Evolutionary conservation across 1,140 invertebrate genomes (phyloP), one percentile per base, ranked within the genome.

Genomic region (Whitmania pigra): DNA sequence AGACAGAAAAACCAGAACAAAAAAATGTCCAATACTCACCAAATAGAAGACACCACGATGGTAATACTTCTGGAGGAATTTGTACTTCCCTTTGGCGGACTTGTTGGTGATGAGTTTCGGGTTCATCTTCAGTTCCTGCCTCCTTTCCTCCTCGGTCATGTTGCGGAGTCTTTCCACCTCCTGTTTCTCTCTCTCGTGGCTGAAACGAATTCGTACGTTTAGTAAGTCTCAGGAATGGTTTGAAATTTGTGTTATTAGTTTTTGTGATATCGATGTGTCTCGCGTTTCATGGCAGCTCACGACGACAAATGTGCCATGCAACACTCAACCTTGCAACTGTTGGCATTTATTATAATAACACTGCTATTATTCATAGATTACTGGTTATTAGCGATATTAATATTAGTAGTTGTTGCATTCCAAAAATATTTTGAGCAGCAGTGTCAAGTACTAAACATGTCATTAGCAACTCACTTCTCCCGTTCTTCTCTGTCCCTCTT

Each of bases 21-120:
- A 63, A n/a, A 97, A 88, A 43, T 90, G 88, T 73, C 98, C 91
- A 75, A 97, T 94, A 78, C 90, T 87, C 78, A 97, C 92, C 84
- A 99, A 85, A 81, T 93, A 99, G 86, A 99, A 99, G 0, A 92
- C 94, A 82, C 96, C 97, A 77, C 97, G 88, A 85, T 99, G 97
- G 80, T 96, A 99, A 81, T 99, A 99, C 81, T 99, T 99, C 84
- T 99, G 97, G 73, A 99, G 83, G 83, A 98, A 99, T 80, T 98
- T 98, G 85, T 99, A 99, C 85, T 99, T 99, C 71, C 96, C 96
- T 85, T 99, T 99, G 2, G 88, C 86, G 2, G 91, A 88, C 82
- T 97, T 95, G 83, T 99, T 99, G 2, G 92, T 94, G 43, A 99
- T 86, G 17, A 87, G 73, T 83, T 95, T 96, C 0, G 95, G 95